Conservation (phyloP, 2,888 invertebrate species). For the Ochropacha duplaris region DNA sequence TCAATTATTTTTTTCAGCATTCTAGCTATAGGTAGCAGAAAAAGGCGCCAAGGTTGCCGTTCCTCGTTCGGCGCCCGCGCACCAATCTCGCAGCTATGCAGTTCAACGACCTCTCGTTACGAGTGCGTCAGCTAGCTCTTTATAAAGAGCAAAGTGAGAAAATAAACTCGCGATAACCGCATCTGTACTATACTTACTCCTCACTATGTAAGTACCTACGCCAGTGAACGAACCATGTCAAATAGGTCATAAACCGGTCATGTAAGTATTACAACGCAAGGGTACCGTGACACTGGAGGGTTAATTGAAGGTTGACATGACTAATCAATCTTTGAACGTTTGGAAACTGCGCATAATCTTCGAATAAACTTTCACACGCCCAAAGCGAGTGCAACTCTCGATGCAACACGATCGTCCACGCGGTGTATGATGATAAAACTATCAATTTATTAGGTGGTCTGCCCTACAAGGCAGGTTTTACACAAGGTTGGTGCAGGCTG, state of each 20-base stretch:
- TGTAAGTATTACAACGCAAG: conserved; percentile 50
- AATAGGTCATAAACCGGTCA: conserved; percentile 67
- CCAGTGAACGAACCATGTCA: conserved; percentile 70
- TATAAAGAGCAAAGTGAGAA: conserved; percentile 78
- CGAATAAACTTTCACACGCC: conserved; percentile 21
- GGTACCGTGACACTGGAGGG: conserved; percentile 48
- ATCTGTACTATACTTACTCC: conserved; percentile 59
- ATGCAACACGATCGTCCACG: neutral
- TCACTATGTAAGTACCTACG: conserved; percentile 46
- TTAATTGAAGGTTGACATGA: conserved; percentile 49
- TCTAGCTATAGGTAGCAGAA: conserved; percentile 4
- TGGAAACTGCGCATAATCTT: conserved; percentile 19
- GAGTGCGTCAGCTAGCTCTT: conserved; percentile 76
- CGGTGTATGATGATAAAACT: conserved; percentile 37
- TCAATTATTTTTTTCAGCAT: neutral
- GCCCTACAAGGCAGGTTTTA: conserved; percentile 39
- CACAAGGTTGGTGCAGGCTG: conserved; percentile 56
- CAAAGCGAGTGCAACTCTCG: neutral
- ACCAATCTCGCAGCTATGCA: conserved; percentile 52
- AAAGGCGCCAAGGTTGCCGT: conserved; percentile 56
- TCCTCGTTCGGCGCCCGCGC: conserved; percentile 57
- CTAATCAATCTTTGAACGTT: conserved; percentile 35
- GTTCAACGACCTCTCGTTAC: conserved; percentile 66
- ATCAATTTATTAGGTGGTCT: conserved; percentile 45
- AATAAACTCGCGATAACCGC: conserved; percentile 74